Conservation (phyloP, 1,140 invertebrate genomes). For the Doryteuthis pealeii region DNA sequence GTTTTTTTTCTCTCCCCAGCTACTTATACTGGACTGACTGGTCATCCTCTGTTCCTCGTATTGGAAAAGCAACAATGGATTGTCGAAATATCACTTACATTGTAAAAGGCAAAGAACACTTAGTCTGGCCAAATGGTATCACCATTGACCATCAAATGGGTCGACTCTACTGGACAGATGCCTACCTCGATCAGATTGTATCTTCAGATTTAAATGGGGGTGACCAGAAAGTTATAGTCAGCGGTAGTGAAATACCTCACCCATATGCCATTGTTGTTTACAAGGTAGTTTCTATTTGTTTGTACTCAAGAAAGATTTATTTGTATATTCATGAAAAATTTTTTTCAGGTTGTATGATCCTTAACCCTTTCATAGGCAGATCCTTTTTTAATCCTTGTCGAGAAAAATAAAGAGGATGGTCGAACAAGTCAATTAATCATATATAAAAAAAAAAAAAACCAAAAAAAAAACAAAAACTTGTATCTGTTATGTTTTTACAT, state of each 20-base stretch:
- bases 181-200: conserved; percentile 25
- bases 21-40: conserved; percentile 84
- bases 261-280: conserved; percentile 83
- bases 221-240: conserved; percentile 21
- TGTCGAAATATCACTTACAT: conserved; percentile 61
- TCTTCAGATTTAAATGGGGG: conserved; percentile 33
- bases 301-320: conserved; percentile 61
- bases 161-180: conserved; percentile 45
- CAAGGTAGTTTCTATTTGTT: conserved; percentile 62
- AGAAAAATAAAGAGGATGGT: background rate
- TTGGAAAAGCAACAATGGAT: conserved; percentile 90
- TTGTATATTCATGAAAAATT: background rate
- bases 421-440: too few relatives aligned
- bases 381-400: background rate
- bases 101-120: conserved; percentile 26
- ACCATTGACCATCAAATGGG: conserved; percentile 42
- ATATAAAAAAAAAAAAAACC: too few relatives aligned
- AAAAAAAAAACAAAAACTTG: too few relatives aligned
- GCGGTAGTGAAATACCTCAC: conserved; percentile 61
- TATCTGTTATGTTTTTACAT: too few relatives aligned
- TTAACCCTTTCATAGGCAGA: background rate
- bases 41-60: conserved; percentile 82
- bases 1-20: conserved; percentile 30
- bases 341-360: background rate
- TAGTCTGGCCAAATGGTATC: conserved; percentile 45